A percentile compares a stretch with the other conserved stretches of the same genome.
These are phyloP conservation scores for Papilio polytes DNA, from an alignment of 1,140 invertebrate genomes.

Conservation along the genomic window DNA sequence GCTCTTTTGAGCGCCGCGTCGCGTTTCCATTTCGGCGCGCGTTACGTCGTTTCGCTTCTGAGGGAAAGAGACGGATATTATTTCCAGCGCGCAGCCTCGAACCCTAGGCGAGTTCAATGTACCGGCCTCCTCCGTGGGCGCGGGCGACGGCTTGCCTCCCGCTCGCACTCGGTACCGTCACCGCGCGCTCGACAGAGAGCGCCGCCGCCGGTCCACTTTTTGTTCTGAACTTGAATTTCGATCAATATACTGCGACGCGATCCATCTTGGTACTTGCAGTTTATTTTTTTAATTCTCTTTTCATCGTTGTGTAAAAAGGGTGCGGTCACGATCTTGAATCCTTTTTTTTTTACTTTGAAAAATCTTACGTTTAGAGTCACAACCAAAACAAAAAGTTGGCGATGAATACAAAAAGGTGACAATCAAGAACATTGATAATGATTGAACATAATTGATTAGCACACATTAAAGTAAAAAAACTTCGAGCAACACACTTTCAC, in stretches of 20 bases:
- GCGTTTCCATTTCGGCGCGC: slow-evolving; percentile 44
- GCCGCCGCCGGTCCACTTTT: slow-evolving; percentile 65
- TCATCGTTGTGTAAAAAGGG: slow-evolving; percentile 36
- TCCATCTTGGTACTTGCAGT: slow-evolving; percentile 63
- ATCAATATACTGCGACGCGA: slow-evolving; percentile 67
- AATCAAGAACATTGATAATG: slow-evolving; percentile 15
- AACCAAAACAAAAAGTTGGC: background rate
- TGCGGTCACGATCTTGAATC: slow-evolving; percentile 24
- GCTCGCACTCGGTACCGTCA: slow-evolving; percentile 41
- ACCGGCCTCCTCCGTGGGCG: slow-evolving; percentile 65
- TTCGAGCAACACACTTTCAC: slow-evolving; percentile 30
- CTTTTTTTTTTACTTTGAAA: slow-evolving; percentile 1
- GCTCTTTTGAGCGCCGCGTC: slow-evolving; percentile 33
- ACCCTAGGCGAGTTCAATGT: slow-evolving; percentile 64
- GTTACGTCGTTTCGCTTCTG: slow-evolving; percentile 45
- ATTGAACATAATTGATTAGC: slow-evolving; percentile 23
- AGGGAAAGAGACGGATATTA: slow-evolving; percentile 57
- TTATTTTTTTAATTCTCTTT: slow-evolving; percentile 41
- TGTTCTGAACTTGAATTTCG: slow-evolving; percentile 75
- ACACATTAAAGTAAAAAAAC: slow-evolving; percentile 18
- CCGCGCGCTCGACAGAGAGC: slow-evolving; percentile 49
- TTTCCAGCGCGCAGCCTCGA: slow-evolving; percentile 53
- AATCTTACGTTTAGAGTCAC: background rate
- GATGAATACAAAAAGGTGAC: background rate
- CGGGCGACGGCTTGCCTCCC: slow-evolving; percentile 53